Evolutionary conservation across 2,113 vertebrate species (phyloP), one percentile per base, ranked within the genome.

Genomic region (Acrocephalus kingi): DNA sequence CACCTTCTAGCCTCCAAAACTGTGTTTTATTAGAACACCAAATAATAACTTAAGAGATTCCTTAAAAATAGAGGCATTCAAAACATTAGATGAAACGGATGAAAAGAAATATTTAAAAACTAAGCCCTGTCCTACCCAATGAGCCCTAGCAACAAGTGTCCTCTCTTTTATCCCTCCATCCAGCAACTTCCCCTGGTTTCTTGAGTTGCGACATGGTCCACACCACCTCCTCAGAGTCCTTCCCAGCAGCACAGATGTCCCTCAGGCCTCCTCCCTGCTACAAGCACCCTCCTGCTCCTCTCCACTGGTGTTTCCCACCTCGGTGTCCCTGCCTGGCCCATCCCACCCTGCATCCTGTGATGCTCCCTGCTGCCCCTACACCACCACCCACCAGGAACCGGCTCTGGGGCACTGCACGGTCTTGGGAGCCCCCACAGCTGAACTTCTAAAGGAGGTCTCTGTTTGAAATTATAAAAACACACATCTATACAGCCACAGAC

Each of bases 221-320:
- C 0, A 0, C 2, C 46, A 45, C 4, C 39, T 45, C 15, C 5
- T 1, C 24, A 35, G 76, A 19, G 13, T 18, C 20, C 46, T 5
- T 49, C 10, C 31, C 56, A 16, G 7, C 30, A 21, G 14, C 17
- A 17, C 25, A 61, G 41, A n/a, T 0, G 1, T 1, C 15, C 37
- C 6, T 1, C 23, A 28, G 33, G 21, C 31, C 31, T 43, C 31
- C 62, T n/a, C 55, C 15, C 54, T 2, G 2, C n/a, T 22, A 3
- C 12, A 6, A 59, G 52, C 33, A 28, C 10, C 23, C 39, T 13
- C 21, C 20, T 2, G 8, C 22, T 64, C 35, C 54, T 19, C 5
- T 0, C 13, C 46, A 35, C 8, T 0, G 0, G 4, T 2, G 14
- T 2, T 43, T 15, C 35, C 52, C 7, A 0, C 25, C 15, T 56